Percentiles rank a stretch among this genome's conserved stretches.
Evolutionary conservation across 2,113 vertebrate genomes (phyloP).

Genomic region (Hydrolagus affinis): DNA sequence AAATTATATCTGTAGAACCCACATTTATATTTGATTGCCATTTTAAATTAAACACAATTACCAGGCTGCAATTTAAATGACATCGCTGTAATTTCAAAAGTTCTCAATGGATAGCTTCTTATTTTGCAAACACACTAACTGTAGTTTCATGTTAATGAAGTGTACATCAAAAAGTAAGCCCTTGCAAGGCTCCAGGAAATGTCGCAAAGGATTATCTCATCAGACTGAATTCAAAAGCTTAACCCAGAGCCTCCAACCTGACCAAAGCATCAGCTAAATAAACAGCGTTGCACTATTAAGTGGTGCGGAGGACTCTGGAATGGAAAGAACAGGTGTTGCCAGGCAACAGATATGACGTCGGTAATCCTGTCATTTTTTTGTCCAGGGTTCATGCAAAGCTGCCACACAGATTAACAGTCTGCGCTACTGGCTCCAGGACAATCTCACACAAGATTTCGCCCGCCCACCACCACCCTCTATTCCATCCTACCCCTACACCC

Average conservation of each 20-base stretch:
- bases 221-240: conserved; percentile 39
- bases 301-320: conserved; percentile 47
- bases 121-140: background rate
- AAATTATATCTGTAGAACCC: background rate
- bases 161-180: conserved; percentile 27
- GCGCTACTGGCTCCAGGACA: conserved; percentile 33
- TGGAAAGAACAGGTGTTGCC: conserved; percentile 58
- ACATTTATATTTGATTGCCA: background rate
- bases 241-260: conserved; percentile 32
- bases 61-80: background rate
- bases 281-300: conserved; percentile 40
- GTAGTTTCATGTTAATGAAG: background rate
- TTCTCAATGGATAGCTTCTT: background rate
- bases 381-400: conserved; percentile 54
- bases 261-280: conserved; percentile 43
- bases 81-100: background rate
- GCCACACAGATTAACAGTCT: conserved; percentile 55
- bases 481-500: too few relatives aligned
- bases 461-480: too few relatives aligned
- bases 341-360: conserved; percentile 62
- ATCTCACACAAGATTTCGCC: background rate
- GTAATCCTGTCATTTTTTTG: conserved; percentile 48
- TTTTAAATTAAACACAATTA: background rate
- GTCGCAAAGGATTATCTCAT: conserved; percentile 40
- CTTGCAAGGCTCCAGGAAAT: conserved; percentile 36